These are phyloP conservation scores for Silurus aristotelis DNA, from an alignment of 2,797 vertebrate species.

Conservation along the genomic window DNA sequence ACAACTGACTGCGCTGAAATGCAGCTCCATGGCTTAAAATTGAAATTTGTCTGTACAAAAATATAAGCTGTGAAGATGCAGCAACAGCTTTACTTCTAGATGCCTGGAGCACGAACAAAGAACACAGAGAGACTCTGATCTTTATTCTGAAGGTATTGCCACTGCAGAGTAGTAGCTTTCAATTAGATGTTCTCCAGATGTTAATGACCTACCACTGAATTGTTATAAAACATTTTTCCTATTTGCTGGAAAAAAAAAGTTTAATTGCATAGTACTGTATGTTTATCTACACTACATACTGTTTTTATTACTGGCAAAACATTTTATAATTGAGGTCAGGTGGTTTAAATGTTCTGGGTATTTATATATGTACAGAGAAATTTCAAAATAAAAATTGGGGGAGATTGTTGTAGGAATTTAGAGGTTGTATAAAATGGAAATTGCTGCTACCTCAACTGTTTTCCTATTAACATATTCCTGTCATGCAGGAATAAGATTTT, in stretches of 20 bases:
- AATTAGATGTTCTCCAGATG: neutral
- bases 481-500: neutral
- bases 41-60: neutral
- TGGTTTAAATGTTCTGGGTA: neutral
- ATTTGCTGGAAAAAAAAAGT: neutral
- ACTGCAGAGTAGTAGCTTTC: neutral
- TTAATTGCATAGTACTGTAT: no score
- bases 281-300: no score
- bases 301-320: no score
- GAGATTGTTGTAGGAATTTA: neutral
- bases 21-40: neutral
- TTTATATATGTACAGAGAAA: neutral
- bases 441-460: slow-evolving; percentile 33
- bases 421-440: slow-evolving; percentile 7
- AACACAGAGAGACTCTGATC: neutral
- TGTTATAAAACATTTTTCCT: neutral
- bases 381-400: slow-evolving; percentile 5
- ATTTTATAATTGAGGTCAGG: neutral
- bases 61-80: neutral
- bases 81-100: neutral
- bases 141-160: neutral
- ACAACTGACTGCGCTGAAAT: neutral
- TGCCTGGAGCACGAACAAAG: neutral
- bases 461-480: no score
- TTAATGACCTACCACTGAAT: neutral